These are phyloP conservation scores for Spea hammondii DNA, from an alignment of 2,797 vertebrate species.

Conservation along the genomic window DNA sequence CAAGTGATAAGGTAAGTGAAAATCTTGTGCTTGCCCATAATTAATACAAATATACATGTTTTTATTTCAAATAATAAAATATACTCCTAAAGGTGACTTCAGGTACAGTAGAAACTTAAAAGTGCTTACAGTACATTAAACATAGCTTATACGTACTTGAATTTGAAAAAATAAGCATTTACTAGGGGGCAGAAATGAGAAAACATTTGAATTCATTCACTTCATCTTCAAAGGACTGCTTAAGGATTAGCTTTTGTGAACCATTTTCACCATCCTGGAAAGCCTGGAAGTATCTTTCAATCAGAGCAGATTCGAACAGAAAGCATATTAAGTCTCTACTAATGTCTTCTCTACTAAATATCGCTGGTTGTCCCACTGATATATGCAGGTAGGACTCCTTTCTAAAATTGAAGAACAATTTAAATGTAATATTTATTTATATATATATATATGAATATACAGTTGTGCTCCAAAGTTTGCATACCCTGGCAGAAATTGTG, in stretches of 20 bases:
- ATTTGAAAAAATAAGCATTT: too few relatives aligned
- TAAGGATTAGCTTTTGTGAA: slow-evolving; percentile 8
- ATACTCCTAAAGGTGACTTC: too few relatives aligned
- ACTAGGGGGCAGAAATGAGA: not conserved
- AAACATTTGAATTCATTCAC: not conserved
- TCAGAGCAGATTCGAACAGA: slow-evolving; percentile 16
- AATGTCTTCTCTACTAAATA: not conserved
- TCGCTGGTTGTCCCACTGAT: slow-evolving; percentile 14
- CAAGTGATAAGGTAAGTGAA: too few relatives aligned
- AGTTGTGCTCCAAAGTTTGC: too few relatives aligned
- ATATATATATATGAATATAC: too few relatives aligned
- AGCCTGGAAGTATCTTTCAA: slow-evolving; percentile 4
- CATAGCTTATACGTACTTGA: too few relatives aligned
- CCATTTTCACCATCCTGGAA: slow-evolving; percentile 9
- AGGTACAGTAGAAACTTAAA: too few relatives aligned
- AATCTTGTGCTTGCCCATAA: too few relatives aligned
- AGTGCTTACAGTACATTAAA: too few relatives aligned
- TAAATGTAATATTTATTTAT: not conserved
- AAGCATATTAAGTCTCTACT: not conserved
- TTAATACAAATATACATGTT: too few relatives aligned
- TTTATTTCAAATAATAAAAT: too few relatives aligned
- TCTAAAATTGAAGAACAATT: slow-evolving; percentile 3
- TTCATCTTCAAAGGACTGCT: not conserved
- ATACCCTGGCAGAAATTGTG: too few relatives aligned
- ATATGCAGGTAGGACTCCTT: not conserved